phyloP scores from a whole-genome alignment of 2,797 vertebrate genomes.

The Leptodactylus fallax region DNA sequence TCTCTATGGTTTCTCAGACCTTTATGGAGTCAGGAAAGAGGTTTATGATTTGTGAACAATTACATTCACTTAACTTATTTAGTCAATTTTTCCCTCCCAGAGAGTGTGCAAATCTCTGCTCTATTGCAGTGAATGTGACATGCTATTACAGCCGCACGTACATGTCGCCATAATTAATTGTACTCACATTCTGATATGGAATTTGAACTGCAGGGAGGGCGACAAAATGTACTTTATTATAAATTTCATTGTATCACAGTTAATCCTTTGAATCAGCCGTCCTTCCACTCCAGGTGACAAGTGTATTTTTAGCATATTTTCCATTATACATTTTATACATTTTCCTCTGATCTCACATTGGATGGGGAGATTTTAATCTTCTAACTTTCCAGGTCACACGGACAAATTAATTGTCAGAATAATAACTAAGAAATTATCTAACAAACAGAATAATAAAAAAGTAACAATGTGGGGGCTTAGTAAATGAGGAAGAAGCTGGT shows the following conservation, averaged over 20 bases:
- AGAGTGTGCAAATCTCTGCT: slow-evolving; percentile 45
- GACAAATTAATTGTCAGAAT: neutral
- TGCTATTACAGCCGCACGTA: slow-evolving; percentile 40
- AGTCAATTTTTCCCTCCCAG: slow-evolving; percentile 38
- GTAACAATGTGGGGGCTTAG: neutral
- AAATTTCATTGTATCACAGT: slow-evolving; percentile 33
- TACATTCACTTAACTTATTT: slow-evolving; percentile 57
- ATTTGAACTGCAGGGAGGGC: slow-evolving; percentile 40
- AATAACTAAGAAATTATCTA: neutral
- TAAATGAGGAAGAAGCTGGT: neutral
- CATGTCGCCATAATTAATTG: slow-evolving; percentile 57
- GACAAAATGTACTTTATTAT: slow-evolving; percentile 38
- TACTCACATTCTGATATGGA: slow-evolving; percentile 44
- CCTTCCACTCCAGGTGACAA: slow-evolving; percentile 31
- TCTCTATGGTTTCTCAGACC: slow-evolving; percentile 8
- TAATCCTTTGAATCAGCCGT: slow-evolving; percentile 42
- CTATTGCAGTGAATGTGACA: slow-evolving; percentile 48
- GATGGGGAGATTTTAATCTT: slow-evolving; percentile 20
- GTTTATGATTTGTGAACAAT: slow-evolving; percentile 56
- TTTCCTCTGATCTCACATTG: slow-evolving; percentile 5
- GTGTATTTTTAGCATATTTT: slow-evolving; percentile 51
- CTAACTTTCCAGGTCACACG: neutral
- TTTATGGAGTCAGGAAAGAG: slow-evolving; percentile 35
- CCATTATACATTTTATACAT: neutral
- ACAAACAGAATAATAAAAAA: neutral